Conservation (phyloP, 2,797 vertebrate species). For the Perdix hodgsoniae region DNA sequence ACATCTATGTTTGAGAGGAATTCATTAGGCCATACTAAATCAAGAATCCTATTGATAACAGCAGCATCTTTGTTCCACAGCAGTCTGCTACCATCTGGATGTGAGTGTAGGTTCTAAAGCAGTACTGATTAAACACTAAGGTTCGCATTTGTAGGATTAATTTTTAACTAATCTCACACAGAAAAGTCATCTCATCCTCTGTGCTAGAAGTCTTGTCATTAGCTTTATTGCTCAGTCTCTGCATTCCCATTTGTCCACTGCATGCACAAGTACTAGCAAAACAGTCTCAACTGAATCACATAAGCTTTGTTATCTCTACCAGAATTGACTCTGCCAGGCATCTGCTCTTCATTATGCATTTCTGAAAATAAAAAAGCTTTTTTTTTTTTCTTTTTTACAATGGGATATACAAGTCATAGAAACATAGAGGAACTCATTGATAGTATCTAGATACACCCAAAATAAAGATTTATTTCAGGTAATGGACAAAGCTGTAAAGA, state of each 20-base stretch:
- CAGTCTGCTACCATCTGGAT: not conserved
- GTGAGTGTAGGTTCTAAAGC: not conserved
- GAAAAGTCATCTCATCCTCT: not conserved
- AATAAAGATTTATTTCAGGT: not conserved
- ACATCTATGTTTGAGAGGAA: not conserved
- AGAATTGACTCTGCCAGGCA: not conserved
- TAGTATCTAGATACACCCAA: not conserved
- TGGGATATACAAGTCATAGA: not conserved
- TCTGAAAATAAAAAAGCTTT: not conserved
- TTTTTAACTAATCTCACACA: not conserved
- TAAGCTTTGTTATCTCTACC: not conserved
- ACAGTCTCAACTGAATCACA: not conserved
- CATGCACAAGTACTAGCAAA: not conserved
- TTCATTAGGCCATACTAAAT: not conserved
- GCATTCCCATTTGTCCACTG: not conserved
- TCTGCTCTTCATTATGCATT: not conserved
- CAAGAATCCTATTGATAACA: not conserved
- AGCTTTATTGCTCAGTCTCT: not conserved
- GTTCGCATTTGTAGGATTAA: not conserved
- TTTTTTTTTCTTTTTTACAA: not conserved
- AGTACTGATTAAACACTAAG: not conserved
- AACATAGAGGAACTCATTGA: not conserved
- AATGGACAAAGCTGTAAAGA: not conserved
- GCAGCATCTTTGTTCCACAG: not conserved
- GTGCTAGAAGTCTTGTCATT: not conserved